Evolutionary conservation across 2,888 invertebrate genomes (phyloP).

Genomic region (Drosophila prolongata): DNA sequence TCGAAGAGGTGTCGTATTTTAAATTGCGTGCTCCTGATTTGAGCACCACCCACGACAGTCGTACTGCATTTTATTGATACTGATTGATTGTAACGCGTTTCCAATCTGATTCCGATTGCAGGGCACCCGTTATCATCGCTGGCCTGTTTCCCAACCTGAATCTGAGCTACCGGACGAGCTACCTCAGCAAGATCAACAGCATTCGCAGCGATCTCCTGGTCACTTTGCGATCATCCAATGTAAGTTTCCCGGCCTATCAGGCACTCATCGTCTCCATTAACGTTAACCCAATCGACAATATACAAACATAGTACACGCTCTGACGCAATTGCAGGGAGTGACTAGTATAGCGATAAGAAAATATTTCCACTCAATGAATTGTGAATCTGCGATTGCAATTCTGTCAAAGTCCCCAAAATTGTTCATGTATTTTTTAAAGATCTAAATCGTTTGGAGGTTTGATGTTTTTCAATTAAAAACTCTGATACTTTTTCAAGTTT

Average conservation of each 20-base stretch:
- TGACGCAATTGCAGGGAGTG: constrained; percentile 26
- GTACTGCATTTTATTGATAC: constrained; percentile 14
- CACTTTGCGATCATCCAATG: constrained; percentile 73
- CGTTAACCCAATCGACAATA: constrained; percentile 13
- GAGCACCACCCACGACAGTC: constrained; percentile 16
- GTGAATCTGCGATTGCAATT: background rate
- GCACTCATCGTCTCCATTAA: constrained; percentile 32
- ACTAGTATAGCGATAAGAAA: constrained; percentile 19
- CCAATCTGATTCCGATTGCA: constrained; percentile 51
- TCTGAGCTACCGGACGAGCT: constrained; percentile 79
- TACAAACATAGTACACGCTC: constrained; percentile 1
- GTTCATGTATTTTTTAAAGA: background rate
- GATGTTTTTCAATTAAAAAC: no score
- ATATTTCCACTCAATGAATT: constrained; percentile 36
- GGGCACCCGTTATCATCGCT: constrained; percentile 82
- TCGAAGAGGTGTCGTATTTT: constrained; percentile 39
- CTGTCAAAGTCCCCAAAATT: background rate
- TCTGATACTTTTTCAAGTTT: no score
- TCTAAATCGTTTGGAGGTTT: background rate
- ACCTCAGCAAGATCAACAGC: constrained; percentile 80
- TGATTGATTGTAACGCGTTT: constrained; percentile 13
- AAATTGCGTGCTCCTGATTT: constrained; percentile 51
- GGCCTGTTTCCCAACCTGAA: constrained; percentile 82
- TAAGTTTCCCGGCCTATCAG: constrained; percentile 64
- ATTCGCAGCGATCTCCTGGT: constrained; percentile 80